phyloP scores from a whole-genome alignment of 1,140 invertebrate species.

The Pomacea maculata region DNA sequence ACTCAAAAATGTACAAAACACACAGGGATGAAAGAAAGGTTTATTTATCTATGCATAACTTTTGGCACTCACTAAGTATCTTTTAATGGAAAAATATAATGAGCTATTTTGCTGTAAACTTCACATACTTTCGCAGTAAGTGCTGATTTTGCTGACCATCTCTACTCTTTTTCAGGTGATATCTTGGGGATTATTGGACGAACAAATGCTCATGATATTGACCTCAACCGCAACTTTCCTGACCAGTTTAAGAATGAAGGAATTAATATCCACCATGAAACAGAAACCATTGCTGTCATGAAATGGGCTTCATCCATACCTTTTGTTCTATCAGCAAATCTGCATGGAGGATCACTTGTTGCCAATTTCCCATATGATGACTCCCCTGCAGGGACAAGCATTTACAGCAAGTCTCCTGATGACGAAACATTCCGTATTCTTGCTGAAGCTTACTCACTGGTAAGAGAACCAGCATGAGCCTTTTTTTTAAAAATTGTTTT shows the following conservation, averaged over 20 bases:
- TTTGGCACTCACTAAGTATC: no score
- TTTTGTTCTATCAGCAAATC: slow-evolving; percentile 95
- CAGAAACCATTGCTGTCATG: slow-evolving; percentile 91
- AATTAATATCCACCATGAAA: slow-evolving; percentile 82
- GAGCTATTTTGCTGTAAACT: no score
- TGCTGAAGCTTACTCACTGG: slow-evolving; percentile 80
- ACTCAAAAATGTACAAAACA: no score
- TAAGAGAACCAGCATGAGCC: slow-evolving; percentile 61
- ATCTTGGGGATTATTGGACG: slow-evolving; percentile 71
- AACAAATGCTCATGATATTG: slow-evolving; percentile 82
- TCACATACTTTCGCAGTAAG: no score
- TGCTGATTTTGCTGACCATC: no score
- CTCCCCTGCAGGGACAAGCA: slow-evolving; percentile 29
- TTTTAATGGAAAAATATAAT: no score
- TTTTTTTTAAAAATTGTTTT: neutral
- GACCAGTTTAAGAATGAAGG: slow-evolving; percentile 75
- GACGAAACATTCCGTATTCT: slow-evolving; percentile 85
- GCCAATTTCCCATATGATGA: slow-evolving; percentile 89
- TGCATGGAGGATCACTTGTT: slow-evolving; percentile 92
- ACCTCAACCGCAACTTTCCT: slow-evolving; percentile 97
- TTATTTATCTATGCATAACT: no score
- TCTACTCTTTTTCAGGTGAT: slow-evolving; percentile 43
- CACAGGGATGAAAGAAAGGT: no score
- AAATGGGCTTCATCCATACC: slow-evolving; percentile 85
- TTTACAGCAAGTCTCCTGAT: slow-evolving; percentile 81